phyloP scores from a whole-genome alignment of 2,888 invertebrate species.

The Ceratothoa steindachneri region DNA sequence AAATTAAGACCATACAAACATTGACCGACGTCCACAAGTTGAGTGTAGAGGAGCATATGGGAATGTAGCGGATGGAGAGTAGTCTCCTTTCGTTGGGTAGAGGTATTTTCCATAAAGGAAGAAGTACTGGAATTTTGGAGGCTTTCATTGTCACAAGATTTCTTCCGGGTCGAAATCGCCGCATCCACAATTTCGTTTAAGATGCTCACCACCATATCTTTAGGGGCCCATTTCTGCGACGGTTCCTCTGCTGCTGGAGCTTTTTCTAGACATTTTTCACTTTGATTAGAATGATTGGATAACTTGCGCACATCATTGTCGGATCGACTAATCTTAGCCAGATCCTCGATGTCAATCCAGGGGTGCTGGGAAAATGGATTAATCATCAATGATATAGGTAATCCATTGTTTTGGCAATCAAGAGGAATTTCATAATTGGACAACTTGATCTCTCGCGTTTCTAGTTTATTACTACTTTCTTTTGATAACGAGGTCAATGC shows the following conservation, averaged over 20 bases:
- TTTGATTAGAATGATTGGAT: background rate
- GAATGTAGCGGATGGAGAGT: conserved; percentile 71
- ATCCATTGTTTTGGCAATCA: conserved; percentile 50
- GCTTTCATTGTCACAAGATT: conserved; percentile 40
- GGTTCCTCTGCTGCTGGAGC: background rate
- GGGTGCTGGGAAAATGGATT: conserved; percentile 59
- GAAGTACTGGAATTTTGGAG: background rate
- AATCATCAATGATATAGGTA: conserved; percentile 64
- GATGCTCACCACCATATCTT: conserved; percentile 59
- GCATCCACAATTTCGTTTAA: conserved; percentile 61
- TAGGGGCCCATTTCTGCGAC: conserved; percentile 43
- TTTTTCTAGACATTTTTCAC: background rate
- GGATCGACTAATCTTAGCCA: conserved; percentile 30
- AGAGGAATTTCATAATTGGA: conserved; percentile 57
- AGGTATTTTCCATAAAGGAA: conserved; percentile 19
- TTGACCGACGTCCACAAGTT: conserved; percentile 70
- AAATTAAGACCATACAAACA: conserved; percentile 70
- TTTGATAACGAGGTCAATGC: conserved; percentile 59
- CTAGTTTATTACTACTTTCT: conserved; percentile 52
- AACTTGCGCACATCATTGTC: background rate
- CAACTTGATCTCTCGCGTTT: conserved; percentile 54
- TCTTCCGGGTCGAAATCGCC: conserved; percentile 50
- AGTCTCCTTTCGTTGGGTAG: conserved; percentile 47
- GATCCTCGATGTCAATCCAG: conserved; percentile 48
- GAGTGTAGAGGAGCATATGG: conserved; percentile 75